Percentiles rank a stretch among this genome's conserved stretches.
These are phyloP conservation scores for Planiliza haematocheilus DNA, from an alignment of 2,113 vertebrate species.

Conservation along the genomic window DNA sequence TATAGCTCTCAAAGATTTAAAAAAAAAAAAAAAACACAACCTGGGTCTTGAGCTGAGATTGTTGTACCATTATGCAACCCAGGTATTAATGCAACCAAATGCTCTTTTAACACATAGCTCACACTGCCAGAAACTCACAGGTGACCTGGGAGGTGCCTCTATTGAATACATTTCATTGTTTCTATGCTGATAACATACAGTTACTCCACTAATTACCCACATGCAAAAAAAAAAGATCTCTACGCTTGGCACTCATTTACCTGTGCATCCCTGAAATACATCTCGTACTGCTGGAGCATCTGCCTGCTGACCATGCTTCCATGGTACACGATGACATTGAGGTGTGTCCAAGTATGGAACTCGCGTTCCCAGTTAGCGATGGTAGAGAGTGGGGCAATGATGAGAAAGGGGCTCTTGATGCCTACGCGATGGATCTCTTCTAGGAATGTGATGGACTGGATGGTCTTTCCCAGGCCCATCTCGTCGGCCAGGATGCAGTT, in stretches of 20 bases:
- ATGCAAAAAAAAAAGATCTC: not conserved
- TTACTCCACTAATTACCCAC: too few species aligned
- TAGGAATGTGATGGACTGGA: constrained; percentile 98
- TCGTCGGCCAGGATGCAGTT: constrained; percentile 99
- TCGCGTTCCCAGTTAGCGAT: constrained; percentile 99
- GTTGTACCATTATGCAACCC: not conserved
- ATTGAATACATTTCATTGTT: not conserved
- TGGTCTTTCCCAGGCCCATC: constrained; percentile 99
- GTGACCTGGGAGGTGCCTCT: not conserved
- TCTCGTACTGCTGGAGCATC: constrained; percentile 99
- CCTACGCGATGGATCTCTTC: constrained; percentile 92
- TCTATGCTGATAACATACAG: too few species aligned
- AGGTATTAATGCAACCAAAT: not conserved
- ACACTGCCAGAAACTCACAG: not conserved
- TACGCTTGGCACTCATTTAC: constrained; percentile 68
- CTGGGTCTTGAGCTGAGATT: too few species aligned
- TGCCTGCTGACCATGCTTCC: constrained; percentile 97
- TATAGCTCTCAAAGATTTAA: too few species aligned
- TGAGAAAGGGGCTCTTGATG: constrained; percentile 94
- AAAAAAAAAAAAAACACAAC: too few species aligned
- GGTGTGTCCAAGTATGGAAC: constrained; percentile 95
- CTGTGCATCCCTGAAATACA: constrained; percentile 98
- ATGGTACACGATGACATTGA: constrained; percentile 97
- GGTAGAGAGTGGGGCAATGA: constrained; percentile 98
- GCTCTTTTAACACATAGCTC: not conserved